Percentiles rank a stretch among this genome's conserved stretches.
phyloP scores from a whole-genome alignment of 2,797 vertebrate genomes.

The Gymnodraco acuticeps region DNA sequence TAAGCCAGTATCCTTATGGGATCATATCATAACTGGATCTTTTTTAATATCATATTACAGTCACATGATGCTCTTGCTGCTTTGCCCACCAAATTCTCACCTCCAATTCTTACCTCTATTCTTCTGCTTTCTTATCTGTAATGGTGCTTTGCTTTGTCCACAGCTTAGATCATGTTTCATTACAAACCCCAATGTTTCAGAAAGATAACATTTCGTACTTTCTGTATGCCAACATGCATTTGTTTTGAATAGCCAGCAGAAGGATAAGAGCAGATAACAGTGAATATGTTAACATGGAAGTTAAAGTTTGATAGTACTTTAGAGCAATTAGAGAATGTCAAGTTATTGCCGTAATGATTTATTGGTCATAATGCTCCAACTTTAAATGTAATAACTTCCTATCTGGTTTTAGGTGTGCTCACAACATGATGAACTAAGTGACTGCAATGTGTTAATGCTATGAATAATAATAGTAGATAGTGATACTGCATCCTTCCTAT shows the following conservation, averaged over 20 bases:
- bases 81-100: neutral
- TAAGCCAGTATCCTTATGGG: neutral
- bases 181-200: neutral
- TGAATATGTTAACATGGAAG: neutral
- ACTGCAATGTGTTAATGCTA: neutral
- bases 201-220: neutral
- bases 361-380: neutral
- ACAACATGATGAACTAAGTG: neutral
- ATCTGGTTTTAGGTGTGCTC: neutral
- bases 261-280: neutral
- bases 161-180: neutral
- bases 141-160: neutral
- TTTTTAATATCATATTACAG: neutral
- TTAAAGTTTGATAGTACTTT: neutral
- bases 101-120: neutral
- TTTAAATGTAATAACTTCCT: slow-evolving; percentile 22
- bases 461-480: neutral
- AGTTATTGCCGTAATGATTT: slow-evolving; percentile 10
- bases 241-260: neutral
- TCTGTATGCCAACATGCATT: neutral
- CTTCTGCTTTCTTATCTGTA: neutral
- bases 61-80: neutral
- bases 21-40: neutral
- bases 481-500: slow-evolving; percentile 3
- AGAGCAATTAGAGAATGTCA: neutral